Evolutionary conservation across 2,888 invertebrate genomes (phyloP).

Genomic region (Eulithis prunata): DNA sequence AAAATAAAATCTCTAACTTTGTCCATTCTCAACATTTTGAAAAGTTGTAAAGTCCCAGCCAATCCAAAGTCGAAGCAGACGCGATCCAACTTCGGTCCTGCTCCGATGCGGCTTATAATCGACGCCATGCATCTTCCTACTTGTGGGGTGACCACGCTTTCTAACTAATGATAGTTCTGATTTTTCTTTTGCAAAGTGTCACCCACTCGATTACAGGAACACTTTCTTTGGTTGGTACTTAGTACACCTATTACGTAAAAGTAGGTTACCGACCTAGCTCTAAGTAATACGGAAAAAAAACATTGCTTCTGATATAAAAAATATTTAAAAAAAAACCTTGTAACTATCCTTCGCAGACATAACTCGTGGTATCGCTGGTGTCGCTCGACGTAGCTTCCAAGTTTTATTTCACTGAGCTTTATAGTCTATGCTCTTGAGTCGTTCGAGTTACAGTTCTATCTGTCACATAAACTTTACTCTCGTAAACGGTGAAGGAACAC

Average conservation of each 20-base stretch:
- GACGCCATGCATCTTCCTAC: slow-evolving; percentile 16
- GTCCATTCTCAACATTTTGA: slow-evolving; percentile 10
- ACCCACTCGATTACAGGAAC: no score
- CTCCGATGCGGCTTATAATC: slow-evolving; percentile 3
- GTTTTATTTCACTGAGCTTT: slow-evolving; percentile 10
- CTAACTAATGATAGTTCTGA: no score
- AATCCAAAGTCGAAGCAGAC: slow-evolving; percentile 16
- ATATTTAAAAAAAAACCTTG: neutral
- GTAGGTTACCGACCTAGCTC: no score
- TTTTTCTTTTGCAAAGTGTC: no score
- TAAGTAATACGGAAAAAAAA: no score
- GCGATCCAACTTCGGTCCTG: slow-evolving; percentile 10
- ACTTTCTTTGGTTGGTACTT: no score
- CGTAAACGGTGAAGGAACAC: slow-evolving; percentile 4
- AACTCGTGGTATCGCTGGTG: neutral
- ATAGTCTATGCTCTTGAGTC: slow-evolving; percentile 12
- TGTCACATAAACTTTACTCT: slow-evolving; percentile 14
- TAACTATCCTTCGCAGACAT: neutral
- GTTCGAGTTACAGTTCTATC: slow-evolving; percentile 2
- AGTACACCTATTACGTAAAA: no score
- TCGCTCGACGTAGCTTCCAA: neutral
- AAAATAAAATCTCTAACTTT: neutral
- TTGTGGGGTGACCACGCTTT: slow-evolving; percentile 11
- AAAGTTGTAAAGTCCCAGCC: slow-evolving; percentile 9
- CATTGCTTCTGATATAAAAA: no score